phyloP scores from a whole-genome alignment of 2,888 invertebrate species.

The Endotricha flammealis region DNA sequence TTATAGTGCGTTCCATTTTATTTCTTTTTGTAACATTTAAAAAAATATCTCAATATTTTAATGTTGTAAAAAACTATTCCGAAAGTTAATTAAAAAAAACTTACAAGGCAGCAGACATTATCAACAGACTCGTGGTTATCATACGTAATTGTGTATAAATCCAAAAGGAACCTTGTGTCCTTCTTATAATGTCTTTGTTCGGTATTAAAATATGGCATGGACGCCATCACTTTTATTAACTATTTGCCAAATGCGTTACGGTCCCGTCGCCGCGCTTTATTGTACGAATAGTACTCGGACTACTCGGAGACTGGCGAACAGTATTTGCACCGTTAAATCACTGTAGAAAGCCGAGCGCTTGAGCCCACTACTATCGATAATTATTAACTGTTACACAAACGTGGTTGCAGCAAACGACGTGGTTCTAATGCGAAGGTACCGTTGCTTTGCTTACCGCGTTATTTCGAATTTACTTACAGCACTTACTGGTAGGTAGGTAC shows the following conservation, averaged over 20 bases:
- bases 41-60: conserved; percentile 17
- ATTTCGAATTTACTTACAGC: no score
- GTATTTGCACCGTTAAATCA: conserved; percentile 56
- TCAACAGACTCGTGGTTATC: conserved; percentile 88
- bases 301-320: conserved; percentile 50
- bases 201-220: conserved; percentile 73
- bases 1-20: conserved; percentile 45
- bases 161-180: conserved; percentile 88
- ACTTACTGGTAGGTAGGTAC: not conserved
- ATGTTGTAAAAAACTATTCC: conserved; percentile 52
- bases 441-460: conserved; percentile 56
- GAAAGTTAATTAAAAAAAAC: conserved; percentile 48
- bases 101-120: conserved; percentile 82
- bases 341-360: conserved; percentile 67
- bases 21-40: conserved; percentile 29
- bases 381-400: conserved; percentile 68
- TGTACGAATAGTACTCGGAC: conserved; percentile 35
- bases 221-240: conserved; percentile 57
- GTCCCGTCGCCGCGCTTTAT: conserved; percentile 21
- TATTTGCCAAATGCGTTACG: no score
- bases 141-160: conserved; percentile 91
- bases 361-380: conserved; percentile 55
- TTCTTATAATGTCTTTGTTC: conserved; percentile 90
- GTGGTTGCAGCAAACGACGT: conserved; percentile 64
- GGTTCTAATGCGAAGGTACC: conserved; percentile 60